Evolutionary conservation across 2,113 vertebrate genomes (phyloP), one percentile per base, ranked within the genome.

Genomic region (Malurus alboscapulatus): DNA sequence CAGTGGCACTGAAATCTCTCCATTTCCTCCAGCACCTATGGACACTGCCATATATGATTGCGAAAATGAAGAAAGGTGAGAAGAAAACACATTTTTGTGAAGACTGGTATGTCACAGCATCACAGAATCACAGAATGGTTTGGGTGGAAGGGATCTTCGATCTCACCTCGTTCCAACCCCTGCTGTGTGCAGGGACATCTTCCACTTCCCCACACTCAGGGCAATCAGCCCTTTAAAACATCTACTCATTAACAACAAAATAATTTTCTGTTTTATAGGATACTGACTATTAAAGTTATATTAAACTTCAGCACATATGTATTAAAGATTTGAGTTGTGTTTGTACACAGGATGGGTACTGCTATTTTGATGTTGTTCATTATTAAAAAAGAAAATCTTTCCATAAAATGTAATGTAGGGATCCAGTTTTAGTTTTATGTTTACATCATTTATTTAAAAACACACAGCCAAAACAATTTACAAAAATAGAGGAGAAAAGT

Each of bases 401-500:
- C 24, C 20, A 8, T 51, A 59, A 77, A 62, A 88, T 42, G 22
- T 19, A 72, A 48, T 26, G 25, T 24, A 34, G 34, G 21, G 34
- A 48, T 71, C 42, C 72, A 59, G 59, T 40, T 94, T 76, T 51
- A 80, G 62, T 17, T 87, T 92, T 73, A 65, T 67, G 38, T 74
- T 90, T 78, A 12, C 32, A 42, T 21, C 2, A 19, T 84, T 83
- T 86, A 55, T 93, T 94, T 76, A 38, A 90, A 94, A 92, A 69
- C 65, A 75, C 15, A 29, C 26, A 55, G 67, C 27, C 85, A 88
- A 91, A 85, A 27, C 53, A 87, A 80, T 91, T 95, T 84, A 40
- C 15, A 67, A 92, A 95, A 90, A 80, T 14, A 61, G 71, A 50
- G 53, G 58, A 92, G 51, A 77, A 83, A 85, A 80, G 78, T 80